Base-by-base conservation (phyloP, 2,888 invertebrate species). In the Phanerotoma sp. region DNA sequence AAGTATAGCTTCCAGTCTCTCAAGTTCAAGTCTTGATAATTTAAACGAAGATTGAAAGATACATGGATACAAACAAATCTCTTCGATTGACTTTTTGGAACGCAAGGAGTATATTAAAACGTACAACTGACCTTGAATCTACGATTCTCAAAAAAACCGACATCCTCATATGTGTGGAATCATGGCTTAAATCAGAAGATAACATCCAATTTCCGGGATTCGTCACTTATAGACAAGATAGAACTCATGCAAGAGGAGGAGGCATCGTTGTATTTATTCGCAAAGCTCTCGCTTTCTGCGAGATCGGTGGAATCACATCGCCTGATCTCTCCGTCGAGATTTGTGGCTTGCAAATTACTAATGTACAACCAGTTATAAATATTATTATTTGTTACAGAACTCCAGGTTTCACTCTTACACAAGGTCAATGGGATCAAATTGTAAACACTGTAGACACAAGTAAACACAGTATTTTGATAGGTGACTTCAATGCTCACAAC, bases 61-160 rank as follows among this genome's bases (percentile, higher is more conserved):
- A n/a, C n/a, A n/a, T n/a, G n/a, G n/a, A n/a, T n/a, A n/a, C n/a
- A n/a, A n/a, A n/a, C n/a, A n/a, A n/a, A 25, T 25, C 25, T 25
- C 5, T 46, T 18, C 33, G 53, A 35, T 22, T 47, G 13, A 28
- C 33, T 21, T 54, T 49, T 33, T 54, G 48, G 48, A 54, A 49
- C 42, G 21, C 42, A 7, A 54, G 47, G 30, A 49, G 40, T 30
- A 42, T 49, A 15, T 2, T 9, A 18, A 30, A 49, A 20, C 49
- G 54, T 7, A 25, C 5, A 7, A 5, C 7, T 5, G 25, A 25
- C 5, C 25, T 25, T 6, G 25, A 46, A 30, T n/a, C n/a, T n/a
- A 33, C 7, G 25, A 5, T 25, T 6, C 20, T 10, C 16, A n/a
- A 3, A 18, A 25, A 5, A 7, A 25, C 20, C 10, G 13, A 25